Percentiles rank a stretch among this genome's conserved stretches.
These are phyloP conservation scores for Tupiocoris notatus DNA, from an alignment of 2,888 invertebrate species.

Conservation along the genomic window DNA sequence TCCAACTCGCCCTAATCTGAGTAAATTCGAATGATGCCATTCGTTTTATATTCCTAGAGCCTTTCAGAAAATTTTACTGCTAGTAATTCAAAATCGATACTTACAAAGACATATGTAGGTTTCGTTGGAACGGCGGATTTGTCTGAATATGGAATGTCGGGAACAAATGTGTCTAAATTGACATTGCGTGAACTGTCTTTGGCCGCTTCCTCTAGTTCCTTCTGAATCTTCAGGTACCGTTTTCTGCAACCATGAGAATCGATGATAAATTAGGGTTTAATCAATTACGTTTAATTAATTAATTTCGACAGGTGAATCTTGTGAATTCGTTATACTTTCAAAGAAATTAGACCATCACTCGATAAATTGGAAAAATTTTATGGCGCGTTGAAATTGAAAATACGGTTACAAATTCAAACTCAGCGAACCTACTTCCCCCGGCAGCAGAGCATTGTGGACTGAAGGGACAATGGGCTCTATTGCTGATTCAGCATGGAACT, in stretches of 20 bases:
- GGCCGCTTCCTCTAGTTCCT: constrained; percentile 89
- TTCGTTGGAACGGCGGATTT: constrained; percentile 64
- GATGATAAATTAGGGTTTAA: no score
- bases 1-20: no score
- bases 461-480: background rate
- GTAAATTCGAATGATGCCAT: no score
- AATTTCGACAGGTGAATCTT: no score
- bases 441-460: constrained; percentile 31
- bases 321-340: no score
- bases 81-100: constrained; percentile 53
- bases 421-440: constrained; percentile 14
- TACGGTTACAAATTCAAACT: no score
- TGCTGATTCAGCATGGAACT: constrained; percentile 3
- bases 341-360: no score
- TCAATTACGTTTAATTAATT: no score
- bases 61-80: no score
- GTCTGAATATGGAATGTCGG: constrained; percentile 53
- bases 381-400: no score
- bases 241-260: constrained; percentile 64
- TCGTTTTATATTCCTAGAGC: no score
- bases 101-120: constrained; percentile 73
- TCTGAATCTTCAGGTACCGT: constrained; percentile 81
- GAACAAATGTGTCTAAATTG: constrained; percentile 56
- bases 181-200: constrained; percentile 63
- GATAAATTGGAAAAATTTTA: no score